Evolutionary conservation across 2,888 invertebrate species (phyloP).

Genomic region (Pogonocherus hispidulus): DNA sequence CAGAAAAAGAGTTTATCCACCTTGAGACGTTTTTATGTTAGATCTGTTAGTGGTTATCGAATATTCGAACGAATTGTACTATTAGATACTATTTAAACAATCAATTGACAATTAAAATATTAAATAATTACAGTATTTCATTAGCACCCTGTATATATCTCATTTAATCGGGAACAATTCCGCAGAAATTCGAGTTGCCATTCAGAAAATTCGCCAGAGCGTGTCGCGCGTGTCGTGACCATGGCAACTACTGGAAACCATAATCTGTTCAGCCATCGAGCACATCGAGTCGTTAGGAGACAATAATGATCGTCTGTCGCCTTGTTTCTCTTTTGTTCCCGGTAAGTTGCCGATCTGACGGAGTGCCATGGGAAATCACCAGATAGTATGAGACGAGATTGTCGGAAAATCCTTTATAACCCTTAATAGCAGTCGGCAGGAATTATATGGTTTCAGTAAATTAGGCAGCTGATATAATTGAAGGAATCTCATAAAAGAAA

Average conservation of each 20-base stretch:
- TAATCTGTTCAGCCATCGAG: constrained; percentile 51
- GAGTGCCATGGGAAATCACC: constrained; percentile 27
- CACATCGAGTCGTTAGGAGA: constrained; percentile 50
- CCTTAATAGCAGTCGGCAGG: not conserved
- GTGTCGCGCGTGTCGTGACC: constrained; percentile 54
- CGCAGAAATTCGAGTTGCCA: not conserved
- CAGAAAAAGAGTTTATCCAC: too few relatives aligned
- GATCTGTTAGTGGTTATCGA: too few relatives aligned
- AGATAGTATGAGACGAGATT: not conserved
- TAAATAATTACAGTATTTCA: too few relatives aligned
- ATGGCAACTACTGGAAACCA: constrained; percentile 52
- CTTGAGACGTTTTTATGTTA: too few relatives aligned
- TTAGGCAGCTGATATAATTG: not conserved
- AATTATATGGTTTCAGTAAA: not conserved
- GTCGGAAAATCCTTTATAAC: not conserved
- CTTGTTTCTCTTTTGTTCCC: constrained; percentile 35
- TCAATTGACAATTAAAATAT: too few relatives aligned
- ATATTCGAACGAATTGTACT: too few relatives aligned
- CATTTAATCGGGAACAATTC: too few relatives aligned
- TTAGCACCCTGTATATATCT: too few relatives aligned
- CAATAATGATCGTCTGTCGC: constrained; percentile 40
- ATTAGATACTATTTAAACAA: too few relatives aligned
- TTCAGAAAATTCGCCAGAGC: constrained; percentile 8
- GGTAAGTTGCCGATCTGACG: constrained; percentile 14
- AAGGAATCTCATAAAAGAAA: too few relatives aligned